These are phyloP conservation scores for Cheirogaleus major DNA, from an alignment of 2,797 vertebrate genomes.

Conservation along the genomic window DNA sequence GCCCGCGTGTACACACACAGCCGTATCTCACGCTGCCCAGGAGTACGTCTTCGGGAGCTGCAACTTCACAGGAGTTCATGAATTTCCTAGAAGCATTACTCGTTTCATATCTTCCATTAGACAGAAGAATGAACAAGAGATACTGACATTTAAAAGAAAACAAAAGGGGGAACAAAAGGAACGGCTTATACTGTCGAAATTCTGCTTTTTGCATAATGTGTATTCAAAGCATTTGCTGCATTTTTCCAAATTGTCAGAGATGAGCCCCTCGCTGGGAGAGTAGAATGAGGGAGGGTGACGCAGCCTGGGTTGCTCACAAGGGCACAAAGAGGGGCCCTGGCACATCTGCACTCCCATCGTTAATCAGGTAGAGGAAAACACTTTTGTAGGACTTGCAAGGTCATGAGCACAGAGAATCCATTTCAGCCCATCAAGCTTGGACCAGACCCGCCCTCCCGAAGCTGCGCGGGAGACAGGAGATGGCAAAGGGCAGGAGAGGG, in stretches of 20 bases:
- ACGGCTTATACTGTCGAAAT: background rate
- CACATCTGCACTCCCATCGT: background rate
- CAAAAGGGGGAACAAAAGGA: background rate
- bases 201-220: background rate
- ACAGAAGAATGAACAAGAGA: constrained; percentile 47
- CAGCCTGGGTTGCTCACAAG: background rate
- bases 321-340: background rate
- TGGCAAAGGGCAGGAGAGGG: background rate
- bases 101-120: constrained; percentile 28
- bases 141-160: constrained; percentile 29
- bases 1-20: constrained; percentile 44
- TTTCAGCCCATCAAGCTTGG: background rate
- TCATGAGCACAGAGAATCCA: background rate
- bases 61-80: constrained; percentile 76
- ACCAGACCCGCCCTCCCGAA: background rate
- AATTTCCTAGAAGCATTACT: constrained; percentile 80
- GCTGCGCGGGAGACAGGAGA: background rate
- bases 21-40: constrained; percentile 68
- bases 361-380: background rate
- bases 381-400: background rate
- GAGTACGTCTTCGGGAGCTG: constrained; percentile 69
- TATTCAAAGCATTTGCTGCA: background rate
- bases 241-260: background rate
- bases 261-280: background rate
- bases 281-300: too few relatives aligned